Percentiles rank a stretch among this genome's conserved stretches.
These are phyloP conservation scores for Steinernema carpocapsae DNA, from an alignment of 2,888 invertebrate species.

Conservation along the genomic window DNA sequence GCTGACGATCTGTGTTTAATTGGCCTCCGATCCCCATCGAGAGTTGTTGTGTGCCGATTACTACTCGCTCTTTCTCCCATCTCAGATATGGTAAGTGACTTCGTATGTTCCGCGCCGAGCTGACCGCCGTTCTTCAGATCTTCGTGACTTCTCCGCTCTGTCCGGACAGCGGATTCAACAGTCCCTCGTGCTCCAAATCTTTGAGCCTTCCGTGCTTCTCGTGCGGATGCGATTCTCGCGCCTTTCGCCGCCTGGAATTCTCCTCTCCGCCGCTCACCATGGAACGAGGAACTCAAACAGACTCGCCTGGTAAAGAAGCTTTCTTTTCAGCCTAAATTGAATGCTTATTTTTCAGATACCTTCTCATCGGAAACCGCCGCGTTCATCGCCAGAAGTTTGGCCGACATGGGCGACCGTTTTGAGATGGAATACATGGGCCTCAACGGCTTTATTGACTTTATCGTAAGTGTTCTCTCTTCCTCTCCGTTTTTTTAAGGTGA, in stretches of 20 bases:
- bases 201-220: slow-evolving; percentile 27
- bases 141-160: slow-evolving; percentile 6
- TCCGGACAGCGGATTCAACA: slow-evolving; percentile 24
- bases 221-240: not conserved
- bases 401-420: slow-evolving; percentile 17
- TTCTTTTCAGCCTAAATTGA: not conserved
- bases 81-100: slow-evolving; percentile 26
- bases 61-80: not conserved
- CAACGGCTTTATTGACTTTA: not conserved
- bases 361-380: not conserved
- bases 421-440: not conserved
- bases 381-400: slow-evolving; percentile 4
- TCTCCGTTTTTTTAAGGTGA: too few species aligned
- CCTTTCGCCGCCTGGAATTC: slow-evolving; percentile 5
- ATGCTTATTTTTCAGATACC: not conserved
- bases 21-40: slow-evolving; percentile 26
- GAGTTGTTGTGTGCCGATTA: slow-evolving; percentile 25
- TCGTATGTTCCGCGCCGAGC: not conserved
- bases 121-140: slow-evolving; percentile 1
- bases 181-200: slow-evolving; percentile 27
- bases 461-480: too few species aligned
- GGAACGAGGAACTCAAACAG: not conserved
- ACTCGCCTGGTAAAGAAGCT: not conserved
- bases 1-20: slow-evolving; percentile 15
- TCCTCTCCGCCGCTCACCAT: not conserved